Percentiles rank a stretch among this genome's conserved stretches.
Conservation (phyloP, 2,797 vertebrate genomes). For the Pteropus rufus region DNA sequence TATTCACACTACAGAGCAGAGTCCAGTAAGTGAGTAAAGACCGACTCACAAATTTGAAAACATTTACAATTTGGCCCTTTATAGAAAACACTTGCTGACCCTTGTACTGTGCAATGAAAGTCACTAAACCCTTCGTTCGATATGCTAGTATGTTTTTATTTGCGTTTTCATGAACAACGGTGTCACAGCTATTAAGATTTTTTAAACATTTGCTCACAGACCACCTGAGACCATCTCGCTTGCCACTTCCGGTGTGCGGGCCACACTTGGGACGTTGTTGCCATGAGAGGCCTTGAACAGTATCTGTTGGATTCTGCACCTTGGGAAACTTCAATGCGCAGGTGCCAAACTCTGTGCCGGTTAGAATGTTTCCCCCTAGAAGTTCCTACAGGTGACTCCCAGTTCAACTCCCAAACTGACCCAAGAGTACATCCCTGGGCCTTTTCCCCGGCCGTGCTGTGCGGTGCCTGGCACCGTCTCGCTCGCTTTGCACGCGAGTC, state of each 20-base stretch:
- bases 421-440: not conserved
- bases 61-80: not conserved
- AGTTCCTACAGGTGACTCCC: not conserved
- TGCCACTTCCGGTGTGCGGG: no score
- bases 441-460: not conserved
- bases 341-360: not conserved
- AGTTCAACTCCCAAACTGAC: not conserved
- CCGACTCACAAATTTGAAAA: not conserved
- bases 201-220: not conserved
- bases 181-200: not conserved
- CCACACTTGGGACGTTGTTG: no score
- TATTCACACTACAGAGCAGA: not conserved
- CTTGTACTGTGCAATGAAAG: not conserved
- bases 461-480: not conserved
- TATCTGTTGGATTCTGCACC: not conserved
- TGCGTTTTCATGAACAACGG: not conserved
- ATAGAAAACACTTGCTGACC: not conserved
- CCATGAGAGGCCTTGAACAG: not conserved
- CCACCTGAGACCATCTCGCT: not conserved
- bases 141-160: not conserved
- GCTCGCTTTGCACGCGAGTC: constrained; percentile 5
- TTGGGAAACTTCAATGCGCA: fast-evolving
- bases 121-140: not conserved
- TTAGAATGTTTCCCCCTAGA: not conserved
- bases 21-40: not conserved